A percentile compares a stretch with the other conserved stretches of the same genome.
These are phyloP conservation scores for Ctenicera cuprea DNA, from an alignment of 2,888 invertebrate species.

Conservation along the genomic window DNA sequence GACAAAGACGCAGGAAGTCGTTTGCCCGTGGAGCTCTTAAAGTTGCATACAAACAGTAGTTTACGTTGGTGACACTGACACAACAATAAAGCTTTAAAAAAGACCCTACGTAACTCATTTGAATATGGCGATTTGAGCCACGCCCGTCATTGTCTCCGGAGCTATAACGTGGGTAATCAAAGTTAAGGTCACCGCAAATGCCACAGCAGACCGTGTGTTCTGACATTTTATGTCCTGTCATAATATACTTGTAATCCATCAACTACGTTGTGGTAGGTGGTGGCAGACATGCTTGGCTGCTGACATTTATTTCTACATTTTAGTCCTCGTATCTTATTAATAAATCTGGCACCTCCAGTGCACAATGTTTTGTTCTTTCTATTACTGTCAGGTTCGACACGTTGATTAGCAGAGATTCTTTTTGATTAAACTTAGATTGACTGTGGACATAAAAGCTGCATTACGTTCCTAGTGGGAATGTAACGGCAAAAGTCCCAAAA, in stretches of 20 bases:
- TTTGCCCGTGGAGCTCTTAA: conserved; percentile 21
- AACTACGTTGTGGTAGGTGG: conserved; percentile 19
- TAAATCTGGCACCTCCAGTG: neutral
- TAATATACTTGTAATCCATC: conserved; percentile 36
- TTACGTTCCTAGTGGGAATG: too few species aligned
- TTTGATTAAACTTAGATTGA: too few species aligned
- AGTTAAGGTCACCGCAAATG: conserved; percentile 51
- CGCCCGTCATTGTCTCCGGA: conserved; percentile 46
- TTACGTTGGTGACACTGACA: conserved; percentile 34
- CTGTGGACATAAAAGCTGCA: too few species aligned
- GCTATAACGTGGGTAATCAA: conserved; percentile 45
- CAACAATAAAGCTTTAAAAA: conserved; percentile 33
- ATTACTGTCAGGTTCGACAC: too few species aligned
- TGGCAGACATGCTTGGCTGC: conserved; percentile 19
- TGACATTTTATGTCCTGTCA: conserved; percentile 48
- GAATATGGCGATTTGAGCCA: conserved; percentile 44
- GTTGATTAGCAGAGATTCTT: too few species aligned
- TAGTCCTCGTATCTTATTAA: neutral
- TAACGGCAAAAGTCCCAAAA: too few species aligned
- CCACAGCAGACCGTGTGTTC: conserved; percentile 34
- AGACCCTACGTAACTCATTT: conserved; percentile 42
- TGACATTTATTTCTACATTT: conserved; percentile 22
- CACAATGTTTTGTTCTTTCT: neutral
- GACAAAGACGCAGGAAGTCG: conserved; percentile 34
- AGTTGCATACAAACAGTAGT: conserved; percentile 37